Base-by-base conservation (phyloP, 2,113 vertebrate species). In the Sardina pilchardus region DNA sequence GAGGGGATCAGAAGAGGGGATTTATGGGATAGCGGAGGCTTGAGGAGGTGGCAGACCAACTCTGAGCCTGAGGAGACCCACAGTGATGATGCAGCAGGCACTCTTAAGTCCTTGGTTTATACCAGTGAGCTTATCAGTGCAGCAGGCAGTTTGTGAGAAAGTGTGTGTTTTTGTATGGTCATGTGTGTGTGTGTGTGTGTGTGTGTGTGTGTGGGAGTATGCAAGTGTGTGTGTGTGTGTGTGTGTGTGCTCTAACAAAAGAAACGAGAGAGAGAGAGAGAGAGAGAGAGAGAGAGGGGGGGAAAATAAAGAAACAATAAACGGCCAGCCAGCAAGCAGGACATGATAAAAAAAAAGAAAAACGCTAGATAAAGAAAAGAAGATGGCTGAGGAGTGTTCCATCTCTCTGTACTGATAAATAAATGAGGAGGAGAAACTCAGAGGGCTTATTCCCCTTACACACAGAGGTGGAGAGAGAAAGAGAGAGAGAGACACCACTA, bases 11-110 rank as follows among this genome's bases (percentile, higher is more conserved):
- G 81, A 30, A 82, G 44, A 84, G 75, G n/a, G 81, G 39, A 84
- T 44, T 45, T 82, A 48, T 50, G 43, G 82, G 63, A 89, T 86
- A 84, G 63, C 71, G 50, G 67, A 53, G 34, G 80, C 53, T 82
- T 82, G 82, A 85, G 50, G 34, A 53, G 56, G 56, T 26, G 7
- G 10, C 63, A 71, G 30, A 75, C 67, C 3, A 75, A 75, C 67
- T 4, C 26, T 30, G 30, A 75, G 10, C 67, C 67, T 17, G 3
- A 36, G 21, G 21, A 75, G 63, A 71, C 14, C 30, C 16, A 34
- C 12, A 34, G 10, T 75, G 67, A 75, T 36, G 67, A 75, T 75
- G 26, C 67, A 75, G 30, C 67, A 75, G 36, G 16, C 34, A 34
- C 10, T 4, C 10, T 75, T 16, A 17, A 36, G 67, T 34, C 67